Evolutionary conservation across 1,140 invertebrate genomes (phyloP), one percentile per base, ranked within the genome.

Genomic region (Phortica variegata): DNA sequence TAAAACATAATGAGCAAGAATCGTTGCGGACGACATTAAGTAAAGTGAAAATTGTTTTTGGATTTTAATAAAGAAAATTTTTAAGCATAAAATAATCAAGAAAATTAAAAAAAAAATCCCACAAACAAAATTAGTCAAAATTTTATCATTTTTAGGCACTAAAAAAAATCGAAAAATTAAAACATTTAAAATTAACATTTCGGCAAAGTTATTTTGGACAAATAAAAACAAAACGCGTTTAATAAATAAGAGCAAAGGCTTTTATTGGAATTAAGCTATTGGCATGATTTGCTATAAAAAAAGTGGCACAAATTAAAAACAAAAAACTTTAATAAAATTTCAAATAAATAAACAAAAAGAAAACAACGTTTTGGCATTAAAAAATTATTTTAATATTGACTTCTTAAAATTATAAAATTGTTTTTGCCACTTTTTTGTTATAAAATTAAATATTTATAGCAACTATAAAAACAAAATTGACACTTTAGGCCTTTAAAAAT

Each of bases 251-350:
- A 43, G 23, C 23, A 26, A 45, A 50, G 50, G 66, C 66, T 71
- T 71, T 71, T 71, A 71, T 71, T 71, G 66, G 66, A 71, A 71
- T 71, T 61, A 54, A 58, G 40, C 53, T 47, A 56, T 29, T 13
- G 56, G 65, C 65, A 69, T 69, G 65, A 71, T 60, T 71, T 71
- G 66, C 66, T 71, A 71, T 71, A 71, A 56, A 42, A 38, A 47
- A 47, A 23, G n/a, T n/a, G n/a, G n/a, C n/a, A n/a, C n/a, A n/a
- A n/a, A n/a, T n/a, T n/a, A n/a, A n/a, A n/a, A n/a, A n/a, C n/a
- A n/a, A n/a, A n/a, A n/a, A n/a, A n/a, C n/a, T n/a, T n/a, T n/a
- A n/a, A n/a, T n/a, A n/a, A n/a, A n/a, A n/a, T n/a, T n/a, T n/a
- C n/a, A 52, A 12, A 39, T 36, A 50, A 36, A 29, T 19, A 34